Conservation (phyloP, 2,113 vertebrate species). For the Perca fluviatilis region DNA sequence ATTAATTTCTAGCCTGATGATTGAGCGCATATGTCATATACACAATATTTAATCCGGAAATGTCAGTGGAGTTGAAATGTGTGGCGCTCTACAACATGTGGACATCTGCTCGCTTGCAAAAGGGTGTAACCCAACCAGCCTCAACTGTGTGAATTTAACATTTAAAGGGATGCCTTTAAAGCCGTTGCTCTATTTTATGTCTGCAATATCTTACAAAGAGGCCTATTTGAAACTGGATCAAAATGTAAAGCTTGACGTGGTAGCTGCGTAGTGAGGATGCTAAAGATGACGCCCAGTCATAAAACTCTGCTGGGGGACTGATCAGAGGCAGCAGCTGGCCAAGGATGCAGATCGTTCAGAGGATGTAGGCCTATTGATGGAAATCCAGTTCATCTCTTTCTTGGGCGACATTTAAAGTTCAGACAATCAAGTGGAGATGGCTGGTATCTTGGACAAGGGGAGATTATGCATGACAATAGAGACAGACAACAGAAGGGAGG, state of each 20-base stretch:
- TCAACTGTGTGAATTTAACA: not conserved
- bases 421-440: not conserved
- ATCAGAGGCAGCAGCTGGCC: constrained; percentile 16
- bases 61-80: not conserved
- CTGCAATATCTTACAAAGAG: not conserved
- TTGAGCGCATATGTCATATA: not conserved
- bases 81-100: not conserved
- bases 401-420: not conserved
- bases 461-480: not conserved
- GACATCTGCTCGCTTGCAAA: constrained; percentile 7
- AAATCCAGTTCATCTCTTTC: not conserved
- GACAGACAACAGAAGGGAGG: not conserved
- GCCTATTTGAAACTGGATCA: not conserved
- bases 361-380: not conserved
- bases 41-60: not conserved
- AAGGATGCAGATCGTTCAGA: not conserved
- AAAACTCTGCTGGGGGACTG: constrained; percentile 18
- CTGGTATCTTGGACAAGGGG: not conserved
- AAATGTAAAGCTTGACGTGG: not conserved
- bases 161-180: not conserved
- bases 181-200: not conserved
- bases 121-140: constrained; percentile 60
- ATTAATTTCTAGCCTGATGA: not conserved
- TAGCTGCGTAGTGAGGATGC: constrained; percentile 18
- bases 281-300: constrained; percentile 33